Conservation (phyloP, 2,797 vertebrate species). For the Melanotaenia trifasciata region DNA sequence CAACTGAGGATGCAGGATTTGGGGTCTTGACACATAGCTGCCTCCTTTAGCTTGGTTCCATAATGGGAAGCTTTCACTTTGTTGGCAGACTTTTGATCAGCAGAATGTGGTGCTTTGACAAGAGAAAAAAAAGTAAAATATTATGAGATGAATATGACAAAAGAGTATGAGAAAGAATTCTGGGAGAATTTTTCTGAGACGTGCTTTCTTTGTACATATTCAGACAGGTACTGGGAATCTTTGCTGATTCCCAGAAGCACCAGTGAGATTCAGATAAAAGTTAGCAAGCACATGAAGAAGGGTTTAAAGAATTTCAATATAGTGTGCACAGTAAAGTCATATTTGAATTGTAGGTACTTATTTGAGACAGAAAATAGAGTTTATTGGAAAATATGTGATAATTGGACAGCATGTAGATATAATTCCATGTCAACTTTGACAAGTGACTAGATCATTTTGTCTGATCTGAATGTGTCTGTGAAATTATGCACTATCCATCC, state of each 20-base stretch:
- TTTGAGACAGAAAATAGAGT: no score
- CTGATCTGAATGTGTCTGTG: no score
- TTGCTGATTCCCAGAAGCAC: background rate
- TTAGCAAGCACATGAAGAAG: background rate
- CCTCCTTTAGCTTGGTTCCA: background rate
- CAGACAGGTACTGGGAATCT: background rate
- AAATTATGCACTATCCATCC: no score
- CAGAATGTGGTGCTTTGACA: slow-evolving; percentile 2
- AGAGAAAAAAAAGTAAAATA: background rate
- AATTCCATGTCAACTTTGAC: background rate
- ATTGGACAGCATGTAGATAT: no score
- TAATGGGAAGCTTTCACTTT: slow-evolving; percentile 10
- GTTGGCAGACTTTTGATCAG: background rate
- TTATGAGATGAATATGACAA: background rate
- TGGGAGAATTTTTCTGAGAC: no score
- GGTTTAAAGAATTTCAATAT: no score
- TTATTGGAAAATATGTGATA: no score
- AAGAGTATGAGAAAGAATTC: background rate
- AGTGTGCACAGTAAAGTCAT: no score
- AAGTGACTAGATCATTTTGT: background rate
- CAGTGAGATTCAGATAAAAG: background rate
- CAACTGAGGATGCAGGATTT: background rate
- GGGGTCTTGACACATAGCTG: background rate
- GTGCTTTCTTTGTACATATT: background rate
- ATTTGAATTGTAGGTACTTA: background rate